Percentiles rank a stretch among this genome's conserved stretches.
These are phyloP conservation scores for Philaethria dido DNA, from an alignment of 2,888 invertebrate genomes.

Conservation along the genomic window DNA sequence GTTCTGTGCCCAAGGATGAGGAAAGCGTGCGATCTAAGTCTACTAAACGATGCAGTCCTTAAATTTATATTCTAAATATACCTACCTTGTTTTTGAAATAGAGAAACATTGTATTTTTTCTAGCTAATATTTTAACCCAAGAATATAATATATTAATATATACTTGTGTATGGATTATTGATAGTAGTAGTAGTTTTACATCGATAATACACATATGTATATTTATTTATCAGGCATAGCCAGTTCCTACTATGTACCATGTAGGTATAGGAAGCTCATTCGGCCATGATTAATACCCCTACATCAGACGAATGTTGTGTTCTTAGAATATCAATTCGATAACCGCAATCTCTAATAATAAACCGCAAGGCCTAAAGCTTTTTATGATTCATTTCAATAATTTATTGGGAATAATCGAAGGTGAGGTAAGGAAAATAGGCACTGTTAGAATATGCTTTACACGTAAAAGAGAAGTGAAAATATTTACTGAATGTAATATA, in stretches of 20 bases:
- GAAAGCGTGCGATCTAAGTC: slow-evolving; percentile 58
- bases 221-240: neutral
- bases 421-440: slow-evolving; percentile 6
- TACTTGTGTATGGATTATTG: too few species aligned
- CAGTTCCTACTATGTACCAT: too few species aligned
- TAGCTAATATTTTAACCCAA: too few species aligned
- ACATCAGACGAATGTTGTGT: slow-evolving; percentile 11
- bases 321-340: slow-evolving; percentile 28
- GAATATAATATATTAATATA: neutral
- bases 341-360: slow-evolving; percentile 26
- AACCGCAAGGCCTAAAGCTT: slow-evolving; percentile 15
- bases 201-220: too few species aligned
- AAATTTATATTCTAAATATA: slow-evolving; percentile 16
- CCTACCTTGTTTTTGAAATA: neutral
- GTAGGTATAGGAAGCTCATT: slow-evolving; percentile 18
- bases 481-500: too few species aligned
- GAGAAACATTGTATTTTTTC: too few species aligned
- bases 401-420: slow-evolving; percentile 2
- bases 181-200: too few species aligned
- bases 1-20: slow-evolving; percentile 63
- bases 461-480: neutral
- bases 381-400: slow-evolving; percentile 17
- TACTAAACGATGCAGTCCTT: slow-evolving; percentile 49
- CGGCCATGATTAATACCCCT: slow-evolving; percentile 19
- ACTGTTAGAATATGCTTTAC: neutral